phyloP scores from a whole-genome alignment of 2,797 vertebrate genomes.

The Potorous gilbertii region DNA sequence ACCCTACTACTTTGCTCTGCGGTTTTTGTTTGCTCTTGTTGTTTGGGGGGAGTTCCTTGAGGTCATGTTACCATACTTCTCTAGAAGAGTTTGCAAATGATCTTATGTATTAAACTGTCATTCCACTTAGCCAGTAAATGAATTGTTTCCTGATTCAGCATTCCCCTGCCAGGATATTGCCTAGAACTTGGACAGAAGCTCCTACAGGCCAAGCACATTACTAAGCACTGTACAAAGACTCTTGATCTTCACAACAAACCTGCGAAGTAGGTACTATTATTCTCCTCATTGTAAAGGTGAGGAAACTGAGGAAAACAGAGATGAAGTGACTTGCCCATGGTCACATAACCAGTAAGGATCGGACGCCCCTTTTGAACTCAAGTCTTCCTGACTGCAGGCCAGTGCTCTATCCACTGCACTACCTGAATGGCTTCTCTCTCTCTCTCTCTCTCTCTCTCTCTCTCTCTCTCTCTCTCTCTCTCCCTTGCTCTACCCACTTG shows the following conservation, averaged over 20 bases:
- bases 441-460: no score
- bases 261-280: neutral
- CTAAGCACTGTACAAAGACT: neutral
- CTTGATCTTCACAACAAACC: neutral
- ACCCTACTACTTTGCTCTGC: neutral
- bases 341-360: neutral
- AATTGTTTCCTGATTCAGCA: neutral
- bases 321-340: neutral
- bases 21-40: neutral
- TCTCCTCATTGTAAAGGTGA: neutral
- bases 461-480: no score
- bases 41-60: neutral
- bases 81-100: neutral
- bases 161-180: neutral
- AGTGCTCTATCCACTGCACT: neutral
- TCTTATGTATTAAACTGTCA: neutral
- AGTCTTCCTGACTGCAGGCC: neutral
- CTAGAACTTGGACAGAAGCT: neutral
- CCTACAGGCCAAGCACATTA: no score
- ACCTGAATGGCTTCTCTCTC: neutral
- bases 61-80: neutral
- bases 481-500: no score
- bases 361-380: neutral
- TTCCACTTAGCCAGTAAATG: neutral
- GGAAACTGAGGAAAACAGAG: neutral